Percentiles rank a stretch among this genome's conserved stretches.
phyloP scores from a whole-genome alignment of 2,113 vertebrate species.

The Baryphthengus martii region DNA sequence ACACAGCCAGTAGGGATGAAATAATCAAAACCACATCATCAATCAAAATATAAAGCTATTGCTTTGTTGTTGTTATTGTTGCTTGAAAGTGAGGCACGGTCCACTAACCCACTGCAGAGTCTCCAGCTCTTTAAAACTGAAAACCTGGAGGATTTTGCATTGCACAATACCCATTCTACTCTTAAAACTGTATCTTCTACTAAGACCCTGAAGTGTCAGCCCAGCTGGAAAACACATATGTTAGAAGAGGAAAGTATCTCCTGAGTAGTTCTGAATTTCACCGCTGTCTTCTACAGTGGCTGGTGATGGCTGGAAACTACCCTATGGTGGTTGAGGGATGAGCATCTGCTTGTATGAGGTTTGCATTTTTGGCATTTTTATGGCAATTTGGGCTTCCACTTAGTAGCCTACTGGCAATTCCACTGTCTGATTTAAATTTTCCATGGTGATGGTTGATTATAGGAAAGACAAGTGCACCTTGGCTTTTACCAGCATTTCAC shows the following conservation, averaged over 20 bases:
- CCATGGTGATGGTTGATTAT: rapidly evolving
- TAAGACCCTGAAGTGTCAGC: not conserved
- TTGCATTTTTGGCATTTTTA: not conserved
- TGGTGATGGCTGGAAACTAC: not conserved
- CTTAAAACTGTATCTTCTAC: not conserved
- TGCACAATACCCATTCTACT: not conserved
- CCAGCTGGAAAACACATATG: not conserved
- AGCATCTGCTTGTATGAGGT: not conserved
- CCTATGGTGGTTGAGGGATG: not conserved
- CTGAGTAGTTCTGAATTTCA: not conserved
- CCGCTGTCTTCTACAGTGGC: not conserved
- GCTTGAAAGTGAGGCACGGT: not conserved
- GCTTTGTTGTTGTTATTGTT: not conserved
- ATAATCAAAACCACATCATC: not conserved
- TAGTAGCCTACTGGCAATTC: not conserved
- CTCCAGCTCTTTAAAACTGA: not conserved
- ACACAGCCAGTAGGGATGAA: not conserved
- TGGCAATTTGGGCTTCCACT: rapidly evolving
- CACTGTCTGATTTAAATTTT: not conserved
- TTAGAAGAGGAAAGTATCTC: not conserved
- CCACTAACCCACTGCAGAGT: not conserved
- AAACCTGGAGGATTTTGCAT: not conserved
- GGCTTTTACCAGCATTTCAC: rapidly evolving
- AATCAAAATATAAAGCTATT: not conserved
- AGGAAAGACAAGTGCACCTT: not conserved